These are phyloP conservation scores for Machaerirhynchus nigripectus DNA, from an alignment of 2,113 vertebrate genomes.

Conservation along the genomic window DNA sequence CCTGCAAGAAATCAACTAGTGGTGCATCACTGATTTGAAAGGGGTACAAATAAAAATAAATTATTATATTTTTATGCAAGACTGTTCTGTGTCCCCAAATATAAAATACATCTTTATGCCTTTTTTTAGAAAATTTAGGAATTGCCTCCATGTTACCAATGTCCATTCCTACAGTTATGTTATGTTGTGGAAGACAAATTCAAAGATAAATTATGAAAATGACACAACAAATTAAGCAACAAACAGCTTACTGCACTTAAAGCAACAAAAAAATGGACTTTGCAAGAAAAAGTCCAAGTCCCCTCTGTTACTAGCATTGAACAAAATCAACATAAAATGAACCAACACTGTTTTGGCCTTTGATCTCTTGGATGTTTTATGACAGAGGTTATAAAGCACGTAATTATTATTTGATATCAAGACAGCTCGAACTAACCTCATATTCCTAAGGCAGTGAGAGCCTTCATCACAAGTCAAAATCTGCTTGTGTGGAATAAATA, in stretches of 20 bases:
- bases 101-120: neutral
- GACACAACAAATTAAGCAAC: neutral
- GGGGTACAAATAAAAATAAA: neutral
- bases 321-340: constrained; percentile 39
- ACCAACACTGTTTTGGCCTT: constrained; percentile 33
- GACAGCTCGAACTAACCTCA: constrained; percentile 43
- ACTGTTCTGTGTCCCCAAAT: neutral
- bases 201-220: neutral
- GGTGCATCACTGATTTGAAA: neutral
- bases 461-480: neutral
- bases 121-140: neutral
- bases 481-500: neutral
- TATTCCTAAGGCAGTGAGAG: constrained; percentile 26
- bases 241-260: neutral
- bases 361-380: constrained; percentile 50
- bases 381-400: constrained; percentile 35
- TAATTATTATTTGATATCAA: constrained; percentile 53
- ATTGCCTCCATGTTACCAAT: neutral
- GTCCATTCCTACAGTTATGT: neutral
- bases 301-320: constrained; percentile 18
- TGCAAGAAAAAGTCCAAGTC: neutral
- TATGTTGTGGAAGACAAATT: neutral
- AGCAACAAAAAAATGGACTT: neutral
- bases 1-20: neutral
- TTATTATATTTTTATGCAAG: neutral